These are phyloP conservation scores for Eugnorisma glareosa DNA, from an alignment of 2,888 invertebrate genomes.

Conservation along the genomic window DNA sequence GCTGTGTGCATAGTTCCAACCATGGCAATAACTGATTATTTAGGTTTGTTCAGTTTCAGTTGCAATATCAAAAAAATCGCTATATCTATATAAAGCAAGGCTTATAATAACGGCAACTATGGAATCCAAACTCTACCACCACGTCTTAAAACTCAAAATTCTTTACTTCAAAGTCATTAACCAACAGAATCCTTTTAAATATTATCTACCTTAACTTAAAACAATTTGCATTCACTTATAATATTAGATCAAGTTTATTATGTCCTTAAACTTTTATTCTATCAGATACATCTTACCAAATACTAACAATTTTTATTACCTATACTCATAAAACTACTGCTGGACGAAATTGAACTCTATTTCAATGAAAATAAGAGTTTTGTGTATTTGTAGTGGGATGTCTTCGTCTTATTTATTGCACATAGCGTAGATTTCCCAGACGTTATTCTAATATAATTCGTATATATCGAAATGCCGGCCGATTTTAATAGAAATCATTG, in stretches of 20 bases:
- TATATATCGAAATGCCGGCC: conserved; percentile 87
- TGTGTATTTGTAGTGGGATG: conserved; percentile 28
- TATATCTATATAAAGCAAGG: background rate
- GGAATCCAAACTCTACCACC: background rate
- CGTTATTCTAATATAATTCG: conserved; percentile 84
- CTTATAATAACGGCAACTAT: background rate
- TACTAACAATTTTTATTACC: conserved; percentile 66
- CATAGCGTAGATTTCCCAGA: conserved; percentile 87
- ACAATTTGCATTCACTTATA: conserved; percentile 62
- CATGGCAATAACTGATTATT: background rate
- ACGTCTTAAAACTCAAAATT: background rate
- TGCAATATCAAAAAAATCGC: background rate
- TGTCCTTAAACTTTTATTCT: conserved; percentile 85
- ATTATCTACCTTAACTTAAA: conserved; percentile 13
- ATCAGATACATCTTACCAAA: conserved; percentile 79
- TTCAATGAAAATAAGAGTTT: conserved; percentile 57
- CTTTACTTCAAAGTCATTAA: background rate
- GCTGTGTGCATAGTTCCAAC: background rate
- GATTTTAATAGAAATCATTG: conserved; percentile 88
- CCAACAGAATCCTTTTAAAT: background rate
- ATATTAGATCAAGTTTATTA: conserved; percentile 53
- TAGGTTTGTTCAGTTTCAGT: background rate
- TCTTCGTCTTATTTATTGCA: conserved; percentile 84
- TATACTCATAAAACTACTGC: background rate
- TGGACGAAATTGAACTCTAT: conserved; percentile 70